Conservation (phyloP, 2,113 vertebrate species). For the Oreochromis tanganicae region DNA sequence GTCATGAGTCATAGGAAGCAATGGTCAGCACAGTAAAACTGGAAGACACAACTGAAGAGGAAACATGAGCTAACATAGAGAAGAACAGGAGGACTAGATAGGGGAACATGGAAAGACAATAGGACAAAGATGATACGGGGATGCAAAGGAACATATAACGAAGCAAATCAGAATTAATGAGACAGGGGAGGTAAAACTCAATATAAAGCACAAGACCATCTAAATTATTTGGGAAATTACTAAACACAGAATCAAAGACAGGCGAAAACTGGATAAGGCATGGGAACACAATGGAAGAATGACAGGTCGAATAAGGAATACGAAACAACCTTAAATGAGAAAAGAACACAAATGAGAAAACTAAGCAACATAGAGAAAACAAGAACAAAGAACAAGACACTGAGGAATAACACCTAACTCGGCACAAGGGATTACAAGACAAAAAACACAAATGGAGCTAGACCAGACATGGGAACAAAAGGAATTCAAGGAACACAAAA, state of each 20-base stretch:
- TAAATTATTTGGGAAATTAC: background rate
- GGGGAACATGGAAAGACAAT: background rate
- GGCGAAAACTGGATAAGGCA: background rate
- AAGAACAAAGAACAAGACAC: background rate
- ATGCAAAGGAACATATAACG: background rate
- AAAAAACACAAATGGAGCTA: background rate
- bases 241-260: background rate
- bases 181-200: background rate
- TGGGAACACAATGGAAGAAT: background rate
- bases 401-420: background rate
- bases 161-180: background rate
- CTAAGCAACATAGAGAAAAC: background rate
- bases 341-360: background rate
- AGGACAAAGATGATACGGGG: rapidly evolving
- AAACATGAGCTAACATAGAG: rapidly evolving
- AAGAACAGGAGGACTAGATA: background rate
- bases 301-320: background rate
- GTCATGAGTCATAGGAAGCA: background rate
- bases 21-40: background rate
- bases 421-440: rapidly evolving
- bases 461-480: background rate
- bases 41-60: background rate
- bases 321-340: background rate
- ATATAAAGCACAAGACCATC: background rate
- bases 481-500: background rate